Percentiles rank a stretch among this genome's conserved stretches.
Evolutionary conservation across 2,113 vertebrate genomes (phyloP).

Genomic region (Colaptes auratus): DNA sequence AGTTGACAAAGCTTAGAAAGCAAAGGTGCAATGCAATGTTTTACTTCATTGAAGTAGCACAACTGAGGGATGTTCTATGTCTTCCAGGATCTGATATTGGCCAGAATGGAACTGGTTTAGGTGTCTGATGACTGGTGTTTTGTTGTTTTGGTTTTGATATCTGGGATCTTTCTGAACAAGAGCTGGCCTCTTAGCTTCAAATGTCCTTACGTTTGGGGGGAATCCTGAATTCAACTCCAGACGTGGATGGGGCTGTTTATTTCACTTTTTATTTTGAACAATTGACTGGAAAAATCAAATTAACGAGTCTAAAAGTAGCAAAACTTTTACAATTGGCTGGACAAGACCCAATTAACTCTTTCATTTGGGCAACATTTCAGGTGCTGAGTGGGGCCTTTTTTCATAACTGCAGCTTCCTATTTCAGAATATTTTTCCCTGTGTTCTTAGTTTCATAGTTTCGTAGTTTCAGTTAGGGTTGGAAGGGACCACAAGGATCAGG

Average conservation of each 20-base stretch:
- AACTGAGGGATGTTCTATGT: not conserved
- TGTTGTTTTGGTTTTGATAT: not conserved
- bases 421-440: not conserved
- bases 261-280: not conserved
- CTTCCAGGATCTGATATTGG: not conserved
- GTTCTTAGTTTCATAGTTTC: too few species aligned
- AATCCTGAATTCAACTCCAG: not conserved
- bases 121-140: fast-evolving
- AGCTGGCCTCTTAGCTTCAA: not conserved
- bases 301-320: not conserved
- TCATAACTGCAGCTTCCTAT: not conserved
- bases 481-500: too few species aligned
- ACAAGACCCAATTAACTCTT: not conserved
- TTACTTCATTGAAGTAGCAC: not conserved
- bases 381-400: not conserved
- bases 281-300: not conserved
- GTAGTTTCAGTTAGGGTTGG: too few species aligned
- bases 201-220: not conserved
- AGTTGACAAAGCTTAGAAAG: not conserved
- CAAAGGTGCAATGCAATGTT: not conserved
- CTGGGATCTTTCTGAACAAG: not conserved
- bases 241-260: not conserved
- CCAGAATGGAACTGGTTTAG: not conserved
- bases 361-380: not conserved
- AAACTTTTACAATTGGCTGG: not conserved